Evolutionary conservation across 2,888 invertebrate genomes (phyloP).

Genomic region (Electrophaes corylata): DNA sequence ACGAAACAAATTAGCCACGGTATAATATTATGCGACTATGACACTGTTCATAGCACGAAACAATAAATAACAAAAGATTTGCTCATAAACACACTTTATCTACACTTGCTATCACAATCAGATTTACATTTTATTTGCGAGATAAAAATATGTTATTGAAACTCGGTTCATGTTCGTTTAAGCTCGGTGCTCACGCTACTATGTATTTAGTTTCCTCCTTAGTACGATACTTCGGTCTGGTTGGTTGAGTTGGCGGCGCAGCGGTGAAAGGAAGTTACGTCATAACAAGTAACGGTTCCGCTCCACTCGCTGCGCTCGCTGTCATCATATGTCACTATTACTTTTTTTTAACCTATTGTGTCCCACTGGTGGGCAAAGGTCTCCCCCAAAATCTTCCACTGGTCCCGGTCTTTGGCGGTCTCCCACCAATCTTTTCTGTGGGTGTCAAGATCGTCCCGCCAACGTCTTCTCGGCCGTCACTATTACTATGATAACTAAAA

Average conservation of each 20-base stretch:
- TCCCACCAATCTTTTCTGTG: too few relatives aligned
- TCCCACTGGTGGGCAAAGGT: too few relatives aligned
- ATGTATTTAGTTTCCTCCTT: conserved; percentile 8
- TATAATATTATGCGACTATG: not conserved
- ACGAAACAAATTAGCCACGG: not conserved
- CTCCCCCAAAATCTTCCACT: too few relatives aligned
- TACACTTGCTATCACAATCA: conserved; percentile 12
- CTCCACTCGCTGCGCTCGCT: not conserved
- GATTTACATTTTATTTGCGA: not conserved
- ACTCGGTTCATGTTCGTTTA: conserved; percentile 15
- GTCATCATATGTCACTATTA: too few relatives aligned
- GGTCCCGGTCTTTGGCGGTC: too few relatives aligned
- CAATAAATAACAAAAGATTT: not conserved
- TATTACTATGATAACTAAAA: too few relatives aligned
- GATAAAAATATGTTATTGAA: conserved; percentile 10
- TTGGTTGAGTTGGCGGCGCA: conserved; percentile 12
- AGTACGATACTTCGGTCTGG: conserved; percentile 13
- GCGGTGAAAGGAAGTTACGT: conserved; percentile 29
- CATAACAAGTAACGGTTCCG: conserved; percentile 20
- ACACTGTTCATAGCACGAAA: conserved; percentile 8
- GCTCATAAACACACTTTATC: conserved; percentile 23
- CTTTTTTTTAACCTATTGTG: too few relatives aligned
- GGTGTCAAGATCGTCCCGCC: too few relatives aligned
- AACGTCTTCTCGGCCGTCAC: too few relatives aligned
- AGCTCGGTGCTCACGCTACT: conserved; percentile 21